Conservation (phyloP, 2,888 invertebrate species). For the Nesidiocoris tenuis region DNA sequence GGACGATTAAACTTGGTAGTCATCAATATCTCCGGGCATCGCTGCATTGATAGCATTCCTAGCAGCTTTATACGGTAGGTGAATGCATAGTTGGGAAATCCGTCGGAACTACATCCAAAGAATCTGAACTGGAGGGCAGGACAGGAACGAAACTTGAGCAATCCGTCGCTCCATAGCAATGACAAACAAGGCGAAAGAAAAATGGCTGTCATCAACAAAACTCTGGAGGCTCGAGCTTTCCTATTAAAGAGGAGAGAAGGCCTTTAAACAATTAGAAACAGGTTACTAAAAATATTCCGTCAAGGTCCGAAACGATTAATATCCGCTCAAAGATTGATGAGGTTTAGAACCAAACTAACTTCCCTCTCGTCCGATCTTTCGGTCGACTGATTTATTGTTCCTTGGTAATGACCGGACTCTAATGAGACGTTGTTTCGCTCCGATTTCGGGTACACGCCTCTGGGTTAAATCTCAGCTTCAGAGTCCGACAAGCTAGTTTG, state of each 20-base stretch:
- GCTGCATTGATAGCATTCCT: too few relatives aligned
- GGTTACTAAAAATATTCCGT: conserved; percentile 44
- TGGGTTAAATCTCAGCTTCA: too few relatives aligned
- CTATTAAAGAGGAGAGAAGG: conserved; percentile 7
- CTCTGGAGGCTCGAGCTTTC: background rate
- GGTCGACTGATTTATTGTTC: conserved; percentile 35
- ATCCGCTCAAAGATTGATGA: conserved; percentile 38
- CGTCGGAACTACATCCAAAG: background rate
- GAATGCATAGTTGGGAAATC: too few relatives aligned
- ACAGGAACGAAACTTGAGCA: background rate
- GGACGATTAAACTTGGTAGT: too few relatives aligned
- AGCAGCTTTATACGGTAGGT: too few relatives aligned
- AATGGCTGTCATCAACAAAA: conserved; percentile 37
- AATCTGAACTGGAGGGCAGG: background rate
- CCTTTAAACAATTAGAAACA: conserved; percentile 45
- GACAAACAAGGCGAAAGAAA: conserved; percentile 36
- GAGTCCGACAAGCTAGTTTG: conserved; percentile 11
- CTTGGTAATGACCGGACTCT: conserved; percentile 37
- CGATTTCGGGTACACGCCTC: conserved; percentile 30
- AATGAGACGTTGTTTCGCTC: conserved; percentile 41
- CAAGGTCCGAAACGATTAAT: conserved; percentile 38
- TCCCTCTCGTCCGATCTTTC: background rate
- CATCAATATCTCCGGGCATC: too few relatives aligned
- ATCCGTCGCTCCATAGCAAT: background rate
- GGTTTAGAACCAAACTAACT: conserved; percentile 30